These are phyloP conservation scores for Platysteira castanea DNA, from an alignment of 2,113 vertebrate genomes.

Conservation along the genomic window DNA sequence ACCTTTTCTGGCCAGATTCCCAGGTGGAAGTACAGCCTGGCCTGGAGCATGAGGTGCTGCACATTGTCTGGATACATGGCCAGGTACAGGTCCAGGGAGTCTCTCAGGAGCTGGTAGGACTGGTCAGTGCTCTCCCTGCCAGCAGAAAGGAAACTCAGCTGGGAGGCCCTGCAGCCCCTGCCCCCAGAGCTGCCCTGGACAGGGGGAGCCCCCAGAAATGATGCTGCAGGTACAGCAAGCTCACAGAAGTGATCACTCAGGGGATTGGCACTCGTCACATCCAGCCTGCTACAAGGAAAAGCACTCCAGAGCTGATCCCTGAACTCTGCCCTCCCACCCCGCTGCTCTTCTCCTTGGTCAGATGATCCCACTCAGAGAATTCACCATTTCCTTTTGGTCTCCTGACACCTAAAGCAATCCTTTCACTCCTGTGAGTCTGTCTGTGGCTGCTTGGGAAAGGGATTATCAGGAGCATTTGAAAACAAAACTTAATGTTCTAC, in stretches of 20 bases:
- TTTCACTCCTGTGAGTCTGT: not conserved
- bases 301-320: rapidly evolving
- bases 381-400: not conserved
- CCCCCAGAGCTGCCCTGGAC: not conserved
- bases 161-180: not conserved
- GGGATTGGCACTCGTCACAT: rapidly evolving
- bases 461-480: not conserved
- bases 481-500: not conserved
- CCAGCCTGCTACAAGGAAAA: not conserved
- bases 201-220: not conserved
- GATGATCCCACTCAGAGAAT: not conserved
- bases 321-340: not conserved
- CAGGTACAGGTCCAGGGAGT: conserved; percentile 95
- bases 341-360: not conserved
- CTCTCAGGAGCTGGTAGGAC: conserved; percentile 93
- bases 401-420: not conserved
- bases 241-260: not conserved
- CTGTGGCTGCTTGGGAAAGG: not conserved
- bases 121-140: conserved; percentile 93
- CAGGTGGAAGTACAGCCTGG: conserved; percentile 94
- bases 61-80: conserved; percentile 97
- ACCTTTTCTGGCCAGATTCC: conserved; percentile 99
- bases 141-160: not conserved
- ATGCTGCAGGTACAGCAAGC: not conserved
- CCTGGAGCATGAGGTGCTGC: conserved; percentile 93